Base-by-base conservation (phyloP, 2,888 invertebrate genomes). In the Ichneumoninae sp. region DNA sequence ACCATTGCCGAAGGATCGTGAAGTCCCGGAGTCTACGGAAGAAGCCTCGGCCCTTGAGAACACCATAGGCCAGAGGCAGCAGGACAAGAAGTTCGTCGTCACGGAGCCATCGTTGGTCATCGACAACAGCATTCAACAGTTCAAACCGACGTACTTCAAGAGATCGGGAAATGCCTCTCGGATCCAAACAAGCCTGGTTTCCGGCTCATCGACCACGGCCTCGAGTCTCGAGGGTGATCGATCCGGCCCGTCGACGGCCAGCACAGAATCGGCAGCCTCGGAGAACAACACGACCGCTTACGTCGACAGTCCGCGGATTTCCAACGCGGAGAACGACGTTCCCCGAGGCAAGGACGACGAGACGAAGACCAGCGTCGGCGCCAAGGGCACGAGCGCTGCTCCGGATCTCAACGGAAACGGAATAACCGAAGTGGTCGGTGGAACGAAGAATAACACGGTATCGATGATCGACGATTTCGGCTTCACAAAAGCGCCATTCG, bases 71-170 rank as follows among this genome's bases (percentile, higher is more conserved):
- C 86, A 80, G 44, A 79, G 70, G 47, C 80, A 89, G 3, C 82
- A 87, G 0, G 89, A 89, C n/a, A 88, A 88, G 50, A 89, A 90
- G 60, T 85, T 87, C 8, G 71, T 89, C 10, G 87, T 90, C 0
- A 91, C 91, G 0, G 91, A 92, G 75, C 83, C 92, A 1, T 90
- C 91, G 2, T 88, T 89, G n/a, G 87, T 80, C 8, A 82, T 91
- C 19, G 91, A 92, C 54, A 92, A 92, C 54, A 90, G 88, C 47
- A 90, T 89, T n/a, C 90, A 90, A n/a, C 90, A 90, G 60, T 85
- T 90, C 3, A 91, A 90, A 40, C 82, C 90, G 4, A 84, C 72
- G 3, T 76, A 90, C 47, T 75, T 85, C 7, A 91, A 91, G 36
- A 87, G 90, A 62, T 84, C 88, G 1, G 87, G 87, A 10, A 87